phyloP scores from a whole-genome alignment of 2,888 invertebrate genomes.

The Linnaemya tessellans region DNA sequence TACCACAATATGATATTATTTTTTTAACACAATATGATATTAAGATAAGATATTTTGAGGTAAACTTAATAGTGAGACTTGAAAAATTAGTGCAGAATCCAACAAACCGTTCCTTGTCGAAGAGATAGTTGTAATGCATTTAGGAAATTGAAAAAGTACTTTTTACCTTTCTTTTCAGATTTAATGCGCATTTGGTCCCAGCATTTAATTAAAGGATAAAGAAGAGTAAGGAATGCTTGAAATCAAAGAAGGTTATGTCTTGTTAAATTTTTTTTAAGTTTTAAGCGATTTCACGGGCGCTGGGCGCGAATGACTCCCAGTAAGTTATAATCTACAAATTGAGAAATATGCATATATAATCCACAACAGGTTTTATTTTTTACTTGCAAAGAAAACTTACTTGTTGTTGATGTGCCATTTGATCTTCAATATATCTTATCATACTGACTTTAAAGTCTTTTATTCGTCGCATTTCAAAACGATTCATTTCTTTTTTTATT shows the following conservation, averaged over 20 bases:
- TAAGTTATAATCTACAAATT: constrained; percentile 80
- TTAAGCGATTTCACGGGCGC: constrained; percentile 96
- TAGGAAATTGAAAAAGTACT: neutral
- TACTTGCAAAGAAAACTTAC: constrained; percentile 83
- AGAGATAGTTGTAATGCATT: neutral
- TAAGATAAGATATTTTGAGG: constrained; percentile 51
- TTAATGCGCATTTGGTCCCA: constrained; percentile 61
- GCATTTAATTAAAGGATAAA: constrained; percentile 25
- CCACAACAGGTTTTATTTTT: neutral
- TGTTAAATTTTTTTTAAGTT: constrained; percentile 28
- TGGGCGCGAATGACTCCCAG: constrained; percentile 97
- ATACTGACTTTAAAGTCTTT: constrained; percentile 95
- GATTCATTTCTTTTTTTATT: constrained; percentile 96
- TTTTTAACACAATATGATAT: constrained; percentile 28
- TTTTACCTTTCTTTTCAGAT: constrained; percentile 19
- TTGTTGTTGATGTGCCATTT: constrained; percentile 97
- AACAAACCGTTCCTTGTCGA: constrained; percentile 1
- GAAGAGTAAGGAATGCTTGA: constrained; percentile 8
- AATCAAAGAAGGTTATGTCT: constrained; percentile 40
- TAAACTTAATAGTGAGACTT: constrained; percentile 63
- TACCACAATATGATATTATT: constrained; percentile 24
- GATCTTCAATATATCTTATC: constrained; percentile 95
- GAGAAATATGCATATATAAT: neutral
- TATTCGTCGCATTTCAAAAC: constrained; percentile 94
- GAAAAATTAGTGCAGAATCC: constrained; percentile 28